Evolutionary conservation across 2,888 invertebrate genomes (phyloP).

Genomic region (Orthosia incerta): DNA sequence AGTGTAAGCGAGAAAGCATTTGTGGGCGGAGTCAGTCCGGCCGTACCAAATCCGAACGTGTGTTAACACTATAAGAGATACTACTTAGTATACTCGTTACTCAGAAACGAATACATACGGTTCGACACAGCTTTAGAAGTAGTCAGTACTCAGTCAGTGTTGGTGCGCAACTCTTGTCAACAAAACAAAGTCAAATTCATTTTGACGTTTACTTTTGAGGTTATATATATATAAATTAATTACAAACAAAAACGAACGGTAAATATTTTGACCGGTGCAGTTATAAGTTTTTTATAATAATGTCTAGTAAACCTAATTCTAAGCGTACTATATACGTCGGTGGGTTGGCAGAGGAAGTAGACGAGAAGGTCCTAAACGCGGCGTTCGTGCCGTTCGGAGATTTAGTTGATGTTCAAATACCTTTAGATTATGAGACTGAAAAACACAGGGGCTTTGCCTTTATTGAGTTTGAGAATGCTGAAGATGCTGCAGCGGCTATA

Average conservation of each 20-base stretch:
- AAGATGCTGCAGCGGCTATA: conserved; percentile 99
- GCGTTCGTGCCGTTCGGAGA: conserved; percentile 99
- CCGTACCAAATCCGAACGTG: too few relatives aligned
- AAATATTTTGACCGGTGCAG: conserved; percentile 44
- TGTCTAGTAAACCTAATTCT: conserved; percentile 92
- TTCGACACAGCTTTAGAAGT: too few relatives aligned
- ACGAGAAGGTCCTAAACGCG: conserved; percentile 98
- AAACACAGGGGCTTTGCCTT: conserved; percentile 99
- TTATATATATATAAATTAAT: conserved; percentile 25
- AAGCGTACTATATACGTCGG: conserved; percentile 97
- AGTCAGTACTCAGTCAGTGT: too few relatives aligned
- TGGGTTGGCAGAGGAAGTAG: conserved; percentile 98
- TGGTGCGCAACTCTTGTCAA: too few relatives aligned
- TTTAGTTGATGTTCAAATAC: conserved; percentile 99
- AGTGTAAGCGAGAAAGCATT: too few relatives aligned
- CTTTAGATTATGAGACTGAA: conserved; percentile 99
- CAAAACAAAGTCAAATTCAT: conserved; percentile 20
- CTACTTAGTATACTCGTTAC: too few relatives aligned
- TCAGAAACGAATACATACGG: too few relatives aligned
- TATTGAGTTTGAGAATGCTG: conserved; percentile 98
- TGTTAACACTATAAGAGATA: too few relatives aligned
- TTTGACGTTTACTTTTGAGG: conserved; percentile 49
- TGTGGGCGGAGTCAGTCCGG: too few relatives aligned
- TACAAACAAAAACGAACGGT: conserved; percentile 45
- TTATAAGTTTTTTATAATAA: conserved; percentile 61